These are phyloP conservation scores for Pegoplata infirma DNA, from an alignment of 2,888 invertebrate genomes.

Conservation along the genomic window DNA sequence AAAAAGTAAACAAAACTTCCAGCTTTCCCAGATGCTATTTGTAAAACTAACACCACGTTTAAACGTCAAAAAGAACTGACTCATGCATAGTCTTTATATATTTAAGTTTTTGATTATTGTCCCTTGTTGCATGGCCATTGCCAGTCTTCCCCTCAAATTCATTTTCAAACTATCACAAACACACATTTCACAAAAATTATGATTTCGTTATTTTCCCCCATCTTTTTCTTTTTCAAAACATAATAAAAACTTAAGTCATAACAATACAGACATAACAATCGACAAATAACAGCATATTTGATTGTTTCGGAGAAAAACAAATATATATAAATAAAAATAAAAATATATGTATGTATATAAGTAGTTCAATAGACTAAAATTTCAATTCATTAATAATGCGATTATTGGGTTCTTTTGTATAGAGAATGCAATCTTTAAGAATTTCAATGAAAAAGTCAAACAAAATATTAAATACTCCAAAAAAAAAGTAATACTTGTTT, in stretches of 20 bases:
- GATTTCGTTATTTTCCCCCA: conserved; percentile 12
- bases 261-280: conserved; percentile 9
- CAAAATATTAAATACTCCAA: too few relatives aligned
- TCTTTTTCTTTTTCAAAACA: background rate
- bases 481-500: too few relatives aligned
- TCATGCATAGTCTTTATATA: too few relatives aligned
- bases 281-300: background rate
- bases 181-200: conserved; percentile 34
- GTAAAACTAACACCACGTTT: too few relatives aligned
- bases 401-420: background rate
- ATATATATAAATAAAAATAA: too few relatives aligned
- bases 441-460: background rate
- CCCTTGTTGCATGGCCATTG: too few relatives aligned
- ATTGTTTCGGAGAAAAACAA: background rate
- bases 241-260: conserved; percentile 21
- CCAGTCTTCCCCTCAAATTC: background rate
- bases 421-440: too few relatives aligned
- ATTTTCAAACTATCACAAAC: conserved; percentile 32
- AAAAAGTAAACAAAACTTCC: too few relatives aligned
- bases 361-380: background rate
- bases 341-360: too few relatives aligned
- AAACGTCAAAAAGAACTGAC: too few relatives aligned
- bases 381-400: conserved; percentile 26
- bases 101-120: too few relatives aligned
- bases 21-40: too few relatives aligned